Percentiles rank a stretch among this genome's conserved stretches.
Evolutionary conservation across 1,140 invertebrate species (phyloP).

Genomic region (Drosophila triauraria): DNA sequence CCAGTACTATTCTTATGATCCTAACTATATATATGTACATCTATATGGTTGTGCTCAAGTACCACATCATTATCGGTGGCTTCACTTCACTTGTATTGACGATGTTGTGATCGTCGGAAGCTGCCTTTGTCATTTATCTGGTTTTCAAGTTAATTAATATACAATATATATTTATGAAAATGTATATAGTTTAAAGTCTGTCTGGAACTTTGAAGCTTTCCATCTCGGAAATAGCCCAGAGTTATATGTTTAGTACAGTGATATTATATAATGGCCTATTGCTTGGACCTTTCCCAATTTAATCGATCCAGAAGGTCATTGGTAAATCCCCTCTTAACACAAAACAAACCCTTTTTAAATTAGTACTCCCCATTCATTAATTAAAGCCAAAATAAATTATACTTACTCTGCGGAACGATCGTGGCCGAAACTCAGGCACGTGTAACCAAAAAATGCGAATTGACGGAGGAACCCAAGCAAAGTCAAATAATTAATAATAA

Average conservation of each 20-base stretch:
- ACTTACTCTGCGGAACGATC: constrained; percentile 17
- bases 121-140: constrained; percentile 42
- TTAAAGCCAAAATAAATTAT: constrained; percentile 16
- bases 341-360: background rate
- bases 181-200: background rate
- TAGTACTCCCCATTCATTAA: constrained; percentile 19
- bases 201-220: background rate
- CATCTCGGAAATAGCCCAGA: background rate
- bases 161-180: constrained; percentile 2
- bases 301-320: background rate
- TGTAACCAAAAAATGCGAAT: constrained; percentile 35
- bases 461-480: background rate
- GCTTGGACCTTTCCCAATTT: constrained; percentile 3
- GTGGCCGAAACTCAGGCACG: constrained; percentile 38
- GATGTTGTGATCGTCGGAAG: constrained; percentile 21
- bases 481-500: constrained; percentile 49
- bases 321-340: background rate
- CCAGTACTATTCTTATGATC: background rate
- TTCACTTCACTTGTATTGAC: constrained; percentile 43
- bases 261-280: background rate
- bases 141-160: constrained; percentile 31
- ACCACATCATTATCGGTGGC: constrained; percentile 65
- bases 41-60: constrained; percentile 27
- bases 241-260: background rate
- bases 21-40: constrained; percentile 1